These are phyloP conservation scores for Spodoptera frugiperda DNA, from an alignment of 1,140 invertebrate species.

Conservation along the genomic window DNA sequence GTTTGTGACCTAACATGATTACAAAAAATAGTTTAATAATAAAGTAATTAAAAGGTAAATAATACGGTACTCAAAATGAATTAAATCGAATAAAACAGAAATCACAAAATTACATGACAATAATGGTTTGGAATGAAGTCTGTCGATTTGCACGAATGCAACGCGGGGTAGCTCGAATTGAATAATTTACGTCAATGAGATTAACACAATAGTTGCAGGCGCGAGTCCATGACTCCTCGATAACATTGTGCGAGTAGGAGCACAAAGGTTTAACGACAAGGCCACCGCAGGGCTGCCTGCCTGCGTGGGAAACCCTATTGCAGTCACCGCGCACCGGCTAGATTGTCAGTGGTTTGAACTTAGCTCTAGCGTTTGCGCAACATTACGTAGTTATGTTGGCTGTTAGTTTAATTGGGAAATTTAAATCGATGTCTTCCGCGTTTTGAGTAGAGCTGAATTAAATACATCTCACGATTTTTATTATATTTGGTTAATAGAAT, in stretches of 20 bases:
- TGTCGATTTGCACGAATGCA: neutral
- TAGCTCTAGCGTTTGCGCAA: conserved; percentile 26
- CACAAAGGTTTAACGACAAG: conserved; percentile 71
- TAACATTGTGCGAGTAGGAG: conserved; percentile 58
- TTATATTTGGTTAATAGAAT: neutral
- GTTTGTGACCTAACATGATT: neutral
- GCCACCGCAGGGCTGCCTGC: conserved; percentile 54
- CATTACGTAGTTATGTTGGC: conserved; percentile 4
- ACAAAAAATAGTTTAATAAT: too few relatives aligned
- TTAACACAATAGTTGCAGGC: conserved; percentile 55
- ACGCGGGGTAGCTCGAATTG: conserved; percentile 15
- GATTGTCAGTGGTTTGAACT: conserved; percentile 31
- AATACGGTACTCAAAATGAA: too few relatives aligned
- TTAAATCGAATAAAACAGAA: too few relatives aligned
- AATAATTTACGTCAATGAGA: conserved; percentile 47
- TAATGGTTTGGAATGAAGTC: too few relatives aligned
- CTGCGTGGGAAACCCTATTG: conserved; percentile 69
- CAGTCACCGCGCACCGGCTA: conserved; percentile 18
- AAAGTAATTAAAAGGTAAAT: too few relatives aligned
- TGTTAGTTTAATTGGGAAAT: conserved; percentile 10
- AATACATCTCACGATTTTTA: neutral
- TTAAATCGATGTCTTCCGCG: conserved; percentile 14
- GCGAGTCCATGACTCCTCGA: conserved; percentile 68
- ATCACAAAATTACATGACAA: too few relatives aligned
- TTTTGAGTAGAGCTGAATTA: neutral